These are phyloP conservation scores for Cinclus cinclus DNA, from an alignment of 2,113 vertebrate genomes.

Conservation along the genomic window DNA sequence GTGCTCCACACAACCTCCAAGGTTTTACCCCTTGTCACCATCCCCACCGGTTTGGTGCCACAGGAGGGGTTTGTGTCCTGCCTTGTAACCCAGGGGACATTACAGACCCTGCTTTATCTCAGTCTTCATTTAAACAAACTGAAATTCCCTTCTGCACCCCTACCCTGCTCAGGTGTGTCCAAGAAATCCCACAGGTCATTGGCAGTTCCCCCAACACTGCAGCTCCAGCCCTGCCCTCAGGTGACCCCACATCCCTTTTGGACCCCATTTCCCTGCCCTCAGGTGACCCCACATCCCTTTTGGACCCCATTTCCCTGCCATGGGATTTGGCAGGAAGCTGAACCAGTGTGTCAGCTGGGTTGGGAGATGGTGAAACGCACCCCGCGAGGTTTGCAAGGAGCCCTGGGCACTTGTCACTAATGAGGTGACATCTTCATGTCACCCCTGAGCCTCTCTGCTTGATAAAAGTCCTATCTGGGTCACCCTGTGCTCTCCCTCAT, in stretches of 20 bases:
- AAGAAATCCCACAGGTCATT: background rate
- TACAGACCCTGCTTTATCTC: fast-evolving
- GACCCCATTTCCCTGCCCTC: too few relatives aligned
- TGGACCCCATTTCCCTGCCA: too few relatives aligned
- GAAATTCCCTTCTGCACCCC: background rate
- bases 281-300: too few relatives aligned
- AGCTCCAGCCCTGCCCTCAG: background rate
- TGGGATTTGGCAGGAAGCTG: background rate
- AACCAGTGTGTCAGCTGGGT: background rate
- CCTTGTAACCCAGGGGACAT: background rate
- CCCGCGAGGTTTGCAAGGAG: background rate
- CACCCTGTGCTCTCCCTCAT: background rate
- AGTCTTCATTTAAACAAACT: background rate
- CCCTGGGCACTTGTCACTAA: background rate
- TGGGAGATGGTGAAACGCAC: background rate
- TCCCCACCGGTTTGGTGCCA: too few relatives aligned
- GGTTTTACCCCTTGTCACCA: background rate
- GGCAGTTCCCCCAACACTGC: background rate
- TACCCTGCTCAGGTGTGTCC: background rate
- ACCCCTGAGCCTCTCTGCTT: background rate
- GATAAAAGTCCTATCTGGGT: background rate
- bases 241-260: too few relatives aligned
- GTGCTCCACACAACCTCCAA: background rate
- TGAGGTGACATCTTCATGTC: background rate
- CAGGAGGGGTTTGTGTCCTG: background rate